Evolutionary conservation across 2,797 vertebrate species (phyloP), one percentile per base, ranked within the genome.

Genomic region (Semotilus atromaculatus): DNA sequence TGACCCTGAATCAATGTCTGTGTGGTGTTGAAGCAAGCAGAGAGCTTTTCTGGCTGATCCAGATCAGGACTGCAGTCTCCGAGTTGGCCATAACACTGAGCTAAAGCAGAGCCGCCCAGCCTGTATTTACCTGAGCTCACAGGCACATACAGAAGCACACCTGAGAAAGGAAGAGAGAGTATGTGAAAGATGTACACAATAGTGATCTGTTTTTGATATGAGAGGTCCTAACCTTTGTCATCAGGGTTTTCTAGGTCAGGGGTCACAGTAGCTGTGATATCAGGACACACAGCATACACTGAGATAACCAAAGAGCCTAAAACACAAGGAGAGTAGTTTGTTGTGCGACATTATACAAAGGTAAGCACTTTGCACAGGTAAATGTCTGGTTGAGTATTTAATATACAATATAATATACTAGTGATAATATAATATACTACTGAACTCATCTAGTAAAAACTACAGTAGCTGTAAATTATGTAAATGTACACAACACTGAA

Each of bases 261-360:
- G 0, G 97, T 98, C 81, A 98, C 94, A 0, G 97, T 99, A 89
- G 96, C 96, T 1, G 95, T 97, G 91, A 99, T 96, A 89, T 98
- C 97, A 13, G 97, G 97, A 86, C 97, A 98, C 51, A 97, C 95
- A 0, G 97, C 97, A 18, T 99, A 99, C 8, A 96, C 95, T 0
- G 98, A 99, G 90, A 99, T 96, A 75, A 99, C 97, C 88, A 98
- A 91, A 0, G 97, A 95, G 11, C 98, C 98, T 98, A 91, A 23
- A 38, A 82, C 11, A 48, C 18, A 72, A 3, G 53, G 3, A 76
- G 19, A 83, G 13, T 31, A 1, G 1, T 58, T 70, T 7, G 9
- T 8, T 62, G 2, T 14, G 74, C 48, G 38, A 66, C 55, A 81
- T 45, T 45, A 45, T 45, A 45, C 43, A 45, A 45, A 45, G 43